These are phyloP conservation scores for Pristiophorus japonicus DNA, from an alignment of 2,113 vertebrate genomes.

Conservation along the genomic window DNA sequence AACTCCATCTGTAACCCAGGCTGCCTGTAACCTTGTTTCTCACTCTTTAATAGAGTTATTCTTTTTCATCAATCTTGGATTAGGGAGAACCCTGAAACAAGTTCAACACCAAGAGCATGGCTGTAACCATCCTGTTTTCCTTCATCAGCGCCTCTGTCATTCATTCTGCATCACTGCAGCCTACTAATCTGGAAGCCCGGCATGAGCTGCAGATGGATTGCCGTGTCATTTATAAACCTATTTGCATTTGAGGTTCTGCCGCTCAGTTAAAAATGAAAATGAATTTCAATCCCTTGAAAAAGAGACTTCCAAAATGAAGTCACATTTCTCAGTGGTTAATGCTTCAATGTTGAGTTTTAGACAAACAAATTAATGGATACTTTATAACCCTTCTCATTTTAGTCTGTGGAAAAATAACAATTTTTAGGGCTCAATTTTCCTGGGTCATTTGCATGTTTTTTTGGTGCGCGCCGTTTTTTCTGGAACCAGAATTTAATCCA, in stretches of 20 bases:
- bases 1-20: no score
- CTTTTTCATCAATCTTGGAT: constrained; percentile 35
- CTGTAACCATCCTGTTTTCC: constrained; percentile 26
- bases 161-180: background rate
- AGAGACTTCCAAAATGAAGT: constrained; percentile 10
- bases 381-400: constrained; percentile 18
- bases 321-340: background rate
- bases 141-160: constrained; percentile 19
- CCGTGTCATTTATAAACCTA: background rate
- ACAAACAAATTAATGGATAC: background rate
- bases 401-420: background rate
- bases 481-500: no score
- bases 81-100: background rate
- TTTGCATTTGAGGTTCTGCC: background rate
- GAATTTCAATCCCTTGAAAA: constrained; percentile 12
- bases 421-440: no score
- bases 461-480: no score
- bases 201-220: constrained; percentile 12
- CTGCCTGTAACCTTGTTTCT: background rate
- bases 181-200: background rate
- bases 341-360: constrained; percentile 1
- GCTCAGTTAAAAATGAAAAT: constrained; percentile 19
- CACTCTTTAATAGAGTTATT: constrained; percentile 7
- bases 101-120: background rate
- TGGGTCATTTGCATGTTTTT: no score